Base-by-base conservation (phyloP, 2,113 vertebrate genomes). In the Mesoclemmys tuberculata region DNA sequence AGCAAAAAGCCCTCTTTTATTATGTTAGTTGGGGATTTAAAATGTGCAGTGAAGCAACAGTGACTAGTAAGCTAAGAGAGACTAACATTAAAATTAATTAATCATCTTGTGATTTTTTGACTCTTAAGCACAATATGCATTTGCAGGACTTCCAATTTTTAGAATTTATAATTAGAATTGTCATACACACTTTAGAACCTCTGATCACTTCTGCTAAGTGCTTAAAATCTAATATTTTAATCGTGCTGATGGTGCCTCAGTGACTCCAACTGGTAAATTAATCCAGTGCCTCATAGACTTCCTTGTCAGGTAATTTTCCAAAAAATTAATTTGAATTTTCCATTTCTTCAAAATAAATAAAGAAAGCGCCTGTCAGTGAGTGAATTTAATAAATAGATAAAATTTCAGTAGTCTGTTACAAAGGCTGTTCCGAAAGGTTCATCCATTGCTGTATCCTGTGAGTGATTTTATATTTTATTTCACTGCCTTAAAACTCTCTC, bases 71-170 rank as follows among this genome's bases (percentile, higher is more conserved):
- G 85, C 81, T 74, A 61, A 74, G 90, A 89, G 87, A 90, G 46
- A 68, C 64, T 90, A 56, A 84, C 90, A 64, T 94, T 90, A 90
- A 89, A 54, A 46, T 81, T 44, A 29, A 95, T 75, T 95, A 96
- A 90, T 95, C 61, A 58, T 87, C 89, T 95, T 95, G 93, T 94
- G 94, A 95, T 97, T 96, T 82, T 95, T 96, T 90, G 56, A 90
- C 87, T 96, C 85, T 49, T 64, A 82, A 91, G 51, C 85, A 91
- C 89, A 84, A 2, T 51, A 27, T 90, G 26, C 74, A 5, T 0
- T 96, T 92, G 56, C 91, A 94, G 85, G 91, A 68, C 64, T 21
- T 61, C 35, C 31, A 35, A 35, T 31, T n/a, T 38, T 68, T 68
- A 38, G 5, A 85, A 90, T 85, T 74, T 90, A 48, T 77, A 89